These are phyloP conservation scores for Chloropsis cyanopogon DNA, from an alignment of 2,113 vertebrate species.

Conservation along the genomic window DNA sequence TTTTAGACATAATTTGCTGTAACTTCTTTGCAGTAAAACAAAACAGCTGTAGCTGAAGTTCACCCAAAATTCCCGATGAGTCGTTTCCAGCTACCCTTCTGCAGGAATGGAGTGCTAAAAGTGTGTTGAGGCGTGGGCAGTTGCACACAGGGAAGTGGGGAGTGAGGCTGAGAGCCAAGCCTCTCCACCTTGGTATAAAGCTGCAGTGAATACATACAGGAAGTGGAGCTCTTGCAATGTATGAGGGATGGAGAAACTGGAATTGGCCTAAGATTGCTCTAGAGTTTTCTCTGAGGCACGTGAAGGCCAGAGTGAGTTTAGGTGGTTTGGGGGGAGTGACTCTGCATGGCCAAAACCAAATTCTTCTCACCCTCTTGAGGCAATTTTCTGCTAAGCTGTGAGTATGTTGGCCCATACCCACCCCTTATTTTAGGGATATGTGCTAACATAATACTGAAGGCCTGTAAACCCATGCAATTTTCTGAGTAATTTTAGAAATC, in stretches of 20 bases:
- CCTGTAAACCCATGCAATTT: neutral
- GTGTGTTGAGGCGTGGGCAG: neutral
- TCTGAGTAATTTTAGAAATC: neutral
- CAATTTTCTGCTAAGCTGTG: neutral
- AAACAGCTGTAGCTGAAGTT: conserved; percentile 48
- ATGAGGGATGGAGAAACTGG: neutral
- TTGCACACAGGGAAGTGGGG: neutral
- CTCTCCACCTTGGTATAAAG: neutral
- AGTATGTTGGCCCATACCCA: neutral
- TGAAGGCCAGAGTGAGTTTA: neutral
- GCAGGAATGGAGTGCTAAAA: neutral
- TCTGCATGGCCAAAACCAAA: neutral
- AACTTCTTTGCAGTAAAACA: conserved; percentile 6
- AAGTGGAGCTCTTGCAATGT: neutral
- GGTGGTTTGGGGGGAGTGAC: neutral
- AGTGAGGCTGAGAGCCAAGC: neutral
- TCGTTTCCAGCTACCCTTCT: neutral
- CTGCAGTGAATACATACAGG: neutral
- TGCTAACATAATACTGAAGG: neutral
- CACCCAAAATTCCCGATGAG: neutral
- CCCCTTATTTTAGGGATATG: neutral
- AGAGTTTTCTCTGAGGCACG: neutral
- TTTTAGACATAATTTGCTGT: conserved; percentile 28
- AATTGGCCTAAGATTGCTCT: neutral
- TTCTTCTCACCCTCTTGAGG: neutral